Base-by-base conservation (phyloP, 2,888 invertebrate genomes). In the Phaedon cochleariae region DNA sequence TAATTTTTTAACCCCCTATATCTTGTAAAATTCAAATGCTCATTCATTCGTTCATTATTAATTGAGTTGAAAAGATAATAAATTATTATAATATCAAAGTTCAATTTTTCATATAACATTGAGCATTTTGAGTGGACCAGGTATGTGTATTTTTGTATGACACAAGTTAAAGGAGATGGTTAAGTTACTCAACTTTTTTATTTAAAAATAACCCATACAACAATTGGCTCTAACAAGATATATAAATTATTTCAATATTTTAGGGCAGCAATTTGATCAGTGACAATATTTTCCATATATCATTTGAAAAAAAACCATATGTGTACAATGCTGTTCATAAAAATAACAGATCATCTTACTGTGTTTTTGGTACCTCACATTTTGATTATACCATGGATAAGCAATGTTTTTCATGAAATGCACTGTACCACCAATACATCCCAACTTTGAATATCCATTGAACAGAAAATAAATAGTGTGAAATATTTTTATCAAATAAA, bases 121-220 rank as follows among this genome's bases (percentile, higher is more conserved):
- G n/a, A n/a, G n/a, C n/a, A n/a, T n/a, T n/a, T n/a, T n/a, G n/a
- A n/a, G n/a, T n/a, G n/a, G n/a, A n/a, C n/a, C n/a, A n/a, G n/a
- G n/a, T n/a, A n/a, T n/a, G n/a, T n/a, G n/a, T n/a, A n/a, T n/a
- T n/a, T n/a, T n/a, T n/a, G n/a, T n/a, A n/a, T n/a, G n/a, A n/a
- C n/a, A n/a, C n/a, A n/a, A n/a, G n/a, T n/a, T n/a, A n/a, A n/a
- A n/a, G n/a, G n/a, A n/a, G n/a, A 6, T 57, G 15, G 1, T 49
- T 37, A 51, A 64, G 69, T 71, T 72, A 68, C 70, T 70, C 66
- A 69, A 68, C 7, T 26, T 72, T 82, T 82, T 83, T 81, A 81
- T 82, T 83, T 79, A 82, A 83, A 83, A 82, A 83, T 82, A 83
- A 82, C 82, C 82, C 82, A 82, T 81, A 82, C 81, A 82, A 81